Percentiles rank a stretch among this genome's conserved stretches.
These are phyloP conservation scores for Entomobrya multifasciata DNA, from an alignment of 2,888 invertebrate genomes.

Conservation along the genomic window DNA sequence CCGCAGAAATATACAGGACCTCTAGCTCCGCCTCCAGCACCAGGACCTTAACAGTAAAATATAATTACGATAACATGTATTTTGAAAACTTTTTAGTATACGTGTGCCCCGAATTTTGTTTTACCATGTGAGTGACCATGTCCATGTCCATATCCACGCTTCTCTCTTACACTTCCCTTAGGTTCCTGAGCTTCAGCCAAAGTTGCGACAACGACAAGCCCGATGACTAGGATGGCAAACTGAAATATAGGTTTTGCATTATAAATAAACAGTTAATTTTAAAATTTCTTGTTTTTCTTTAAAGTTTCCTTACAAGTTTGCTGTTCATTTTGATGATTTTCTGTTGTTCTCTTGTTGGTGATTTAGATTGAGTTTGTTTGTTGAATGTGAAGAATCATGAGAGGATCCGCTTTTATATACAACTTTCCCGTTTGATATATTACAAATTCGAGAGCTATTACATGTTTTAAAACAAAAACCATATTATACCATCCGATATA, in stretches of 20 bases:
- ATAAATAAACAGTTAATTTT: neutral
- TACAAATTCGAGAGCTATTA: neutral
- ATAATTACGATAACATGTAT: neutral
- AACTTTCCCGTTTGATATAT: neutral
- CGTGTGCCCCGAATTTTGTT: no score
- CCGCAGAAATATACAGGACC: constrained; percentile 70
- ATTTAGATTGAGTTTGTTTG: neutral
- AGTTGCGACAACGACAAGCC: constrained; percentile 58
- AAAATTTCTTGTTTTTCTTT: neutral
- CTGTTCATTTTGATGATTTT: neutral
- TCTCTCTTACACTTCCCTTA: constrained; percentile 56
- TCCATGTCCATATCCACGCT: constrained; percentile 60
- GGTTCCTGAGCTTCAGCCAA: constrained; percentile 57
- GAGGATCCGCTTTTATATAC: neutral
- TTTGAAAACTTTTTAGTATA: no score
- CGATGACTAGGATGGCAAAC: constrained; percentile 49
- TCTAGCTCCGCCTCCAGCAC: constrained; percentile 86
- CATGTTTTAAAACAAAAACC: neutral
- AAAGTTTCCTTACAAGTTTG: constrained; percentile 20
- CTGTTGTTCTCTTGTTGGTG: neutral
- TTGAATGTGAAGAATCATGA: neutral
- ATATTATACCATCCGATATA: neutral
- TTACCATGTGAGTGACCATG: neutral
- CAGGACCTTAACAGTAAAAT: constrained; percentile 82
- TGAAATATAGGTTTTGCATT: constrained; percentile 7